A percentile compares a stretch with the other conserved stretches of the same genome.
phyloP scores from a whole-genome alignment of 2,888 invertebrate species.

The Spatulosminthurus flaviceps region DNA sequence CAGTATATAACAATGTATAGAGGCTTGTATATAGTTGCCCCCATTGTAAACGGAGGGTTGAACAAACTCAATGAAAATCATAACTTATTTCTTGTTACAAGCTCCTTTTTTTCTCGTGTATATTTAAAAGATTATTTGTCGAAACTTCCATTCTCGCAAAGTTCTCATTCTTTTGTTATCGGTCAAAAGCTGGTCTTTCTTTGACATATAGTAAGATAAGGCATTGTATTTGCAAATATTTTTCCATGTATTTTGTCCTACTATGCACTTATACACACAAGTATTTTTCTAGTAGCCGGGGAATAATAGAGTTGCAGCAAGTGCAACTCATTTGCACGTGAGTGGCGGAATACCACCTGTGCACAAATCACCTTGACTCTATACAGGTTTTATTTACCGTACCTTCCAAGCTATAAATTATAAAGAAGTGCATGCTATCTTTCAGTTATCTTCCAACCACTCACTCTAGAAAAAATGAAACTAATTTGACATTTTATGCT shows the following conservation, averaged over 20 bases:
- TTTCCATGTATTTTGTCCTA: background rate
- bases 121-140: background rate
- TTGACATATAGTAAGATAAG: background rate
- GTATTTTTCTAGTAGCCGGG: too few relatives aligned
- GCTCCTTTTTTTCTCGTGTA: background rate
- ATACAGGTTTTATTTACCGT: too few relatives aligned
- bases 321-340: too few relatives aligned
- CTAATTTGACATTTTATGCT: too few relatives aligned
- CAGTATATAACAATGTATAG: background rate
- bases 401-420: background rate
- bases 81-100: conserved; percentile 1
- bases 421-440: background rate
- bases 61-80: conserved; percentile 21
- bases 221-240: background rate
- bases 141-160: background rate
- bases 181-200: conserved; percentile 11
- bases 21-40: background rate
- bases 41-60: conserved; percentile 13
- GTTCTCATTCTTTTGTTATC: conserved; percentile 22
- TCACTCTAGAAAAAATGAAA: too few relatives aligned
- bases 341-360: too few relatives aligned
- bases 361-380: too few relatives aligned
- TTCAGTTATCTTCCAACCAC: background rate
- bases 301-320: too few relatives aligned
- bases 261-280: too few relatives aligned